A percentile compares a stretch with the other conserved stretches of the same genome.
phyloP scores from a whole-genome alignment of 92 coral and sea anemone species.

The Plumapathes pennacea region DNA sequence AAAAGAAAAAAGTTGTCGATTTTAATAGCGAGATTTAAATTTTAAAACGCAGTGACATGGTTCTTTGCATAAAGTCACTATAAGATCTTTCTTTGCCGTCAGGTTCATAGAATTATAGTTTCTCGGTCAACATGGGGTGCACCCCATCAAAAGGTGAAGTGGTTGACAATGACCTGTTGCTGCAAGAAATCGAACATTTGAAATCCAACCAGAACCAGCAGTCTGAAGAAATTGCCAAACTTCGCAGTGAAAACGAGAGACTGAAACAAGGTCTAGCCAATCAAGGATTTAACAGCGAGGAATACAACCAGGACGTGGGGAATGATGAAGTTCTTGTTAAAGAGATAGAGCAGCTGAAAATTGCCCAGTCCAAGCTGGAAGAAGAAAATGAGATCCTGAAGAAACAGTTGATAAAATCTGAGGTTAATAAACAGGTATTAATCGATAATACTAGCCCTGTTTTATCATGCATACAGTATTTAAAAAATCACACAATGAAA shows the following conservation, averaged over 20 bases:
- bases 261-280: constrained; percentile 17
- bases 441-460: neutral
- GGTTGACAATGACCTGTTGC: constrained; percentile 22
- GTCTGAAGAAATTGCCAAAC: constrained; percentile 17
- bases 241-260: constrained; percentile 28
- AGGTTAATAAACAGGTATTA: constrained; percentile 11
- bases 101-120: no score
- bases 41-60: no score
- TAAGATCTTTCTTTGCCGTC: no score
- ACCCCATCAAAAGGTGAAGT: constrained; percentile 16
- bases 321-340: constrained; percentile 11
- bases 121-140: constrained; percentile 37
- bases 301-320: constrained; percentile 3
- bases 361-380: constrained; percentile 25
- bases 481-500: no score
- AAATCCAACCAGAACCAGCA: constrained; percentile 13
- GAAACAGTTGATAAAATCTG: constrained; percentile 7
- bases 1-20: no score
- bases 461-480: no score
- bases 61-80: no score
- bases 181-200: constrained; percentile 35
- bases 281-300: neutral
- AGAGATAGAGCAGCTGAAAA: constrained; percentile 38
- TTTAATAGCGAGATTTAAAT: no score
- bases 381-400: constrained; percentile 30